Base-by-base conservation (phyloP, 2,888 invertebrate species). In the Nematopogon swammerdamellus region DNA sequence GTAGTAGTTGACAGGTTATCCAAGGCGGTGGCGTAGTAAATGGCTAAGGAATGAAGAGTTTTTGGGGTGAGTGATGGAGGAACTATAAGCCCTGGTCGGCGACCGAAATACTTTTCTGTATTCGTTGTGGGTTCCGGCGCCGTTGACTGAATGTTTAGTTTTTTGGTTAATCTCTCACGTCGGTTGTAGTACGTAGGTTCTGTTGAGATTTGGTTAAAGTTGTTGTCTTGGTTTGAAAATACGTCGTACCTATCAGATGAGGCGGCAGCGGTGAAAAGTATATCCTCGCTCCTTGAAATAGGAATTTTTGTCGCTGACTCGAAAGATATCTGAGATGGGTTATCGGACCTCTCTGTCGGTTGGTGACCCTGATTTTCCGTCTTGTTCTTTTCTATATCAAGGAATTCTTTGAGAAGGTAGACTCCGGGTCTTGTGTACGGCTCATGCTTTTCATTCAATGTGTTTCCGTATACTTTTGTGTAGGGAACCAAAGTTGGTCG, bases 31-130 rank as follows among this genome's bases (percentile, higher is more conserved):
- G 91, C 91, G 62, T 91, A 92, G 61, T 92, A 92, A 55, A 89
- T 83, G 1, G 92, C 91, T 45, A 92, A 64, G 0, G 91, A 88
- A 57, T 90, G 89, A 11, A 91, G 71, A 0, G 90, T 88, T 62
- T 89, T 88, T 0, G 91, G 90, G 1, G 90, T 89, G 0, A 88
- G 83, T 0, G 90, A 89, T 16, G 87, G 85, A 2, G 89, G 88
- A 8, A 88, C 83, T 5, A 85, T 76, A n/a, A 88, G 68, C 3
- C 87, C 89, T 30, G 82, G 80, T 52, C 87, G 76, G 20, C 81
- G 72, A 45, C 75, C 81, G 2, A 72, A 72, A 46, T 68, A 70
- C 54, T 75, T 80, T 30, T 81, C 81, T 18, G 77, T 70, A 8
- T 74, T 65, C 8, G 71, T 63, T 11, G 73, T 74, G 1, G 72